Conservation (phyloP, 53 echinoderm and acorn worm genomes). For the Crossaster papposus region DNA sequence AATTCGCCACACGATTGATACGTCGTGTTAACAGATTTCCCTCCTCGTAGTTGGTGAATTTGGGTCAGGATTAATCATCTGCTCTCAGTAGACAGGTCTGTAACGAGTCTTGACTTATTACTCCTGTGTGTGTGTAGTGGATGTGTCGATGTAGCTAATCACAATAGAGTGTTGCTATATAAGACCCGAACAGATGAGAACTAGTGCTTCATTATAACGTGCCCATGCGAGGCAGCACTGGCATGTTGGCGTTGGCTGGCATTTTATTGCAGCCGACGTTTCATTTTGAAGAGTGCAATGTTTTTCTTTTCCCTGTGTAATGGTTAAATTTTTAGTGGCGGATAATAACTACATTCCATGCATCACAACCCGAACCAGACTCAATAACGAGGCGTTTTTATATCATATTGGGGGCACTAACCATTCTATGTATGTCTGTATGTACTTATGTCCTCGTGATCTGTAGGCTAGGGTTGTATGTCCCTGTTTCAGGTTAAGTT, state of each 20-base stretch:
- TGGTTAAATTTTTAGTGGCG: too few species aligned
- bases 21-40: background rate
- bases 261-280: background rate
- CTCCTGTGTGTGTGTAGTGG: background rate
- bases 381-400: too few species aligned
- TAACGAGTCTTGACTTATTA: background rate
- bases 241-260: background rate
- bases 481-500: too few species aligned
- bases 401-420: too few species aligned
- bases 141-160: background rate
- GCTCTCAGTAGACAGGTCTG: background rate
- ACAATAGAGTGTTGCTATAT: slow-evolving; percentile 1
- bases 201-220: background rate
- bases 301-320: too few species aligned
- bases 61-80: background rate
- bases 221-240: background rate
- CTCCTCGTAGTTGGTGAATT: background rate
- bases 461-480: too few species aligned
- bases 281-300: background rate
- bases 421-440: too few species aligned
- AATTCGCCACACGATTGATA: background rate
- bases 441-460: too few species aligned
- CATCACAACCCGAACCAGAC: too few species aligned
- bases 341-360: too few species aligned
- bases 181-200: background rate